Conservation (phyloP, 2,888 invertebrate genomes). For the Tridacna crocea region DNA sequence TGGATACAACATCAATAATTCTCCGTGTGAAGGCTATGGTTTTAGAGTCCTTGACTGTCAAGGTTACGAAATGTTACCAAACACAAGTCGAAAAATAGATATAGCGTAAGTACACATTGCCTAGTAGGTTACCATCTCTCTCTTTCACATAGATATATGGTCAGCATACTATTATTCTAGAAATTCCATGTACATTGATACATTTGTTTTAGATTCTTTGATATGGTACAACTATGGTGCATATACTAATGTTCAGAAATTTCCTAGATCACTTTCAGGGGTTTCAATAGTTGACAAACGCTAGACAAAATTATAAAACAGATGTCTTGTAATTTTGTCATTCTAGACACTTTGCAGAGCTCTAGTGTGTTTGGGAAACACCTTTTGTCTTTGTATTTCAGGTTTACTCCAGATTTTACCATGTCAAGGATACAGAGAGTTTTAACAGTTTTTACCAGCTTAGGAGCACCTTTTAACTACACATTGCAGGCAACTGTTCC, state of each 20-base stretch:
- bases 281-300: too few species aligned
- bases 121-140: neutral
- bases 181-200: too few species aligned
- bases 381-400: slow-evolving; percentile 70
- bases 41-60: slow-evolving; percentile 82
- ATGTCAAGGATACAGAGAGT: slow-evolving; percentile 88
- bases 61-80: slow-evolving; percentile 79
- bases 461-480: slow-evolving; percentile 87
- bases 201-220: too few species aligned
- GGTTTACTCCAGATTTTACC: slow-evolving; percentile 94
- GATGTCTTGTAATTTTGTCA: too few species aligned
- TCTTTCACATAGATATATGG: too few species aligned
- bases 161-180: too few species aligned
- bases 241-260: too few species aligned
- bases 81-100: slow-evolving; percentile 87
- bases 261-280: too few species aligned
- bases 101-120: slow-evolving; percentile 87
- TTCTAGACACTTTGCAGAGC: too few species aligned
- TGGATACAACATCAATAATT: slow-evolving; percentile 88
- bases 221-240: too few species aligned
- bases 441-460: slow-evolving; percentile 83
- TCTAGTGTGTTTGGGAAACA: too few species aligned
- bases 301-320: too few species aligned
- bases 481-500: slow-evolving; percentile 89
- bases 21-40: slow-evolving; percentile 89